Evolutionary conservation across 2,888 invertebrate species (phyloP), one percentile per base, ranked within the genome.

Genomic region (Melangyna quadrimaculata): DNA sequence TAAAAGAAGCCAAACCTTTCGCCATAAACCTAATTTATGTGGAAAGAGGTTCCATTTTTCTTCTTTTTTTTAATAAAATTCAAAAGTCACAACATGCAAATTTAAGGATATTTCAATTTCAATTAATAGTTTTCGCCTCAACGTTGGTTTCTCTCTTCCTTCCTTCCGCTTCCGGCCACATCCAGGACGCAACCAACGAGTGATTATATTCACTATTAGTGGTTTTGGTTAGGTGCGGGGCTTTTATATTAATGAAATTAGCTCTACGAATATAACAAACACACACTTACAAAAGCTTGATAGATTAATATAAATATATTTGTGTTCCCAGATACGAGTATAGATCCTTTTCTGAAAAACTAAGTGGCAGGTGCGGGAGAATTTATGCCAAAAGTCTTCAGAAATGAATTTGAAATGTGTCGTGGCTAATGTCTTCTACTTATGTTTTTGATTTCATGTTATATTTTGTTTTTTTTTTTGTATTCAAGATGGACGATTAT

Each of bases 171-270:
- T 71, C 71, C 73, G 73, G 73, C 12, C 65, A 35, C 35, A 61
- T 48, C 4, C 40, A 63, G 35, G 45, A 67, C 77, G 19, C 53
- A 82, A 48, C 72, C 78, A 72, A 70, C 22, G 57, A 67, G 45
- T 35, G 75, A 79, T 84, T 79, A 79, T 71, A 75, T 71, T 29
- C 59, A 67, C 72, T 72, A 79, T 81, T 73, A 70, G 77, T 78
- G 69, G 77, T 51, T 73, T 55, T 1, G 77, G 72, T 73, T 70
- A 78, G 80, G 73, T 86, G 86, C 69, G 81, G 81, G 53, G 81
- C 86, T 86, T 81, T 86, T 86, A 86, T 73, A 75, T 81, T 86
- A 86, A 81, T 86, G 86, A 86, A 81, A 81, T 81, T 86, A 86
- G 67, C 71, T 51, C 45, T 12, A 9, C 19, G n/a, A n/a, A n/a